These are phyloP conservation scores for Pterocles burchelli DNA, from an alignment of 2,113 vertebrate genomes.

Conservation along the genomic window DNA sequence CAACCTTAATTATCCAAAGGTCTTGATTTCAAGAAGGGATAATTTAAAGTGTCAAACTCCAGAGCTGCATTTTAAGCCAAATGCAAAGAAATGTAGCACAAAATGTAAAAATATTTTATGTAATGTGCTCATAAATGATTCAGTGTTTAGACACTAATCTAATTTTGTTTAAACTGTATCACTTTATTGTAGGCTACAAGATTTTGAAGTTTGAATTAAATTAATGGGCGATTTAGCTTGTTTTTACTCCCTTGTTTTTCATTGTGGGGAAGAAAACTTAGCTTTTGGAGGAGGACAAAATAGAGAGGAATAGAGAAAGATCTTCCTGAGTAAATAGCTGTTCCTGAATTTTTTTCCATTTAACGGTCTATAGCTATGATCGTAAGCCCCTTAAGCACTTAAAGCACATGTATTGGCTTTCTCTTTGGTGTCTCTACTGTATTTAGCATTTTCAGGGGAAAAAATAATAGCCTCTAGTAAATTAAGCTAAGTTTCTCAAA, in stretches of 20 bases:
- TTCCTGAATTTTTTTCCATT: background rate
- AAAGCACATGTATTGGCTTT: background rate
- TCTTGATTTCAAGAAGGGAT: slow-evolving; percentile 18
- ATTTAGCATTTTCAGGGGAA: background rate
- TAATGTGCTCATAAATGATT: slow-evolving; percentile 70
- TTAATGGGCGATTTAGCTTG: background rate
- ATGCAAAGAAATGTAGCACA: slow-evolving; percentile 51
- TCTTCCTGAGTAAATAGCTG: background rate
- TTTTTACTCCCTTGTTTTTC: background rate
- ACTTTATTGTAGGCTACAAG: slow-evolving; percentile 37
- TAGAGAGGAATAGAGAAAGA: background rate
- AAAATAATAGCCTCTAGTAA: background rate
- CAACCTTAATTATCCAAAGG: background rate
- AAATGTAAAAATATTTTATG: slow-evolving; percentile 70
- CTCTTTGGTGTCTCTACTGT: background rate
- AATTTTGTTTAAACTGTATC: slow-evolving; percentile 67
- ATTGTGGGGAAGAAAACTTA: background rate
- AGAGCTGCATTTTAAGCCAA: slow-evolving; percentile 47
- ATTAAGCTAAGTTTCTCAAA: background rate
- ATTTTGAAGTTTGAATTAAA: slow-evolving; percentile 37
- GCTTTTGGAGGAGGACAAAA: background rate
- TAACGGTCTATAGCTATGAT: background rate
- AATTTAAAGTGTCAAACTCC: slow-evolving; percentile 32
- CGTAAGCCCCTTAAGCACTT: background rate
- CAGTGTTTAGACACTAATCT: slow-evolving; percentile 69